These are phyloP conservation scores for Pollenia amentaria DNA, from an alignment of 2,888 invertebrate species.

Conservation along the genomic window DNA sequence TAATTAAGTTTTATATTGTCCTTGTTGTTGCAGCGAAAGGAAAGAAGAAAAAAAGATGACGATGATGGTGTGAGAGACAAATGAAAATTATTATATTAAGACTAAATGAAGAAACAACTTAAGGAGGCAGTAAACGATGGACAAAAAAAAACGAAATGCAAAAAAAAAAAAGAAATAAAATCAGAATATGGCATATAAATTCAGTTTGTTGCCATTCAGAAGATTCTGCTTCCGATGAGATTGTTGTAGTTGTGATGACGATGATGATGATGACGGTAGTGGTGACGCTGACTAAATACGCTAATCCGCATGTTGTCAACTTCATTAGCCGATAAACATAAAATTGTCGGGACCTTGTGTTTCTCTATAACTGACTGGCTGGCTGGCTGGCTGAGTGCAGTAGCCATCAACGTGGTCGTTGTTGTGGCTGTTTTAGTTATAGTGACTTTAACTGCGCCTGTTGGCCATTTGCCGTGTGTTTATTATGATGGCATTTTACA, in stretches of 20 bases:
- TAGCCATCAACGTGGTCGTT: constrained; percentile 36
- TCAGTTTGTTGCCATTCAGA: constrained; percentile 60
- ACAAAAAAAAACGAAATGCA: constrained; percentile 14
- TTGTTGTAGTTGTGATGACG: background rate
- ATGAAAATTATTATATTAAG: constrained; percentile 67
- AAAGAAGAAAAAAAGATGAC: background rate
- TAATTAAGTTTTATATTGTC: constrained; percentile 71
- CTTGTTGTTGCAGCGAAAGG: constrained; percentile 9
- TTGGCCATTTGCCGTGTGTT: constrained; percentile 59
- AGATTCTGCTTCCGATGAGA: constrained; percentile 27
- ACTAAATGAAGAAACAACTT: constrained; percentile 55
- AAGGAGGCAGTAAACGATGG: constrained; percentile 47
- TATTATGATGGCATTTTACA: constrained; percentile 57
- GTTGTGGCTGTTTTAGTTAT: constrained; percentile 46
- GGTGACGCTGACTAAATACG: constrained; percentile 79
- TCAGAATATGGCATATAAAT: constrained; percentile 59
- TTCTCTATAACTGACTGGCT: constrained; percentile 48
- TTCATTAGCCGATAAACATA: constrained; percentile 85
- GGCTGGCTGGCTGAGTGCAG: constrained; percentile 15
- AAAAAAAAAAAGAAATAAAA: constrained; percentile 49
- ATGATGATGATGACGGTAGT: constrained; percentile 46
- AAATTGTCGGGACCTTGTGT: constrained; percentile 78
- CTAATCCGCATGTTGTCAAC: constrained; percentile 85
- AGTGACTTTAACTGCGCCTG: constrained; percentile 32
- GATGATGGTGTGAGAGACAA: constrained; percentile 56